These are phyloP conservation scores for Drosophila putrida DNA, from an alignment of 2,888 invertebrate species.

Conservation along the genomic window DNA sequence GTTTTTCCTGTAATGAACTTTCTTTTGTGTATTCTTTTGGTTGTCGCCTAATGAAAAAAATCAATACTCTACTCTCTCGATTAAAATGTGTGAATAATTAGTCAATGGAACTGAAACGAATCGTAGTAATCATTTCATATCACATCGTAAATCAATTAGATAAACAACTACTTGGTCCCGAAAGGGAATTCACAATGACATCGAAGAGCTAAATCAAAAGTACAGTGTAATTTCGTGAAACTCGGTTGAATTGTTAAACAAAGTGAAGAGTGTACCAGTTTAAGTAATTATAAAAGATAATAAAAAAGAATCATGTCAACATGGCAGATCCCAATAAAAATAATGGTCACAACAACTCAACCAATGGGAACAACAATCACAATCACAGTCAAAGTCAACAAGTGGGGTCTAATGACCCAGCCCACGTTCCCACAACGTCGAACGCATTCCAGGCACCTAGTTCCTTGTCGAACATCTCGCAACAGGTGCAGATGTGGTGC, in stretches of 20 bases:
- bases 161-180: background rate
- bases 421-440: background rate
- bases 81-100: constrained; percentile 45
- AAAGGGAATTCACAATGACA: constrained; percentile 33
- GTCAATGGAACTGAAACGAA: constrained; percentile 10
- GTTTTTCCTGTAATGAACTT: constrained; percentile 25
- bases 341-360: constrained; percentile 28
- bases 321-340: constrained; percentile 64
- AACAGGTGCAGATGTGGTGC: constrained; percentile 55
- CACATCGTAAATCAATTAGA: constrained; percentile 15
- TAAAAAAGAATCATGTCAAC: constrained; percentile 51
- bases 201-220: constrained; percentile 44
- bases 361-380: constrained; percentile 34
- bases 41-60: constrained; percentile 25
- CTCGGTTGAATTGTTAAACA: background rate
- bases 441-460: constrained; percentile 4
- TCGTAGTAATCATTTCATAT: constrained; percentile 19
- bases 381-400: constrained; percentile 19
- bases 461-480: constrained; percentile 10
- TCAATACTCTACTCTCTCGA: constrained; percentile 28
- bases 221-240: constrained; percentile 38
- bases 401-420: background rate
- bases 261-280: constrained; percentile 7
- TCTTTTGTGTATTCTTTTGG: background rate
- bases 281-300: constrained; percentile 4